Percentiles rank a stretch among this genome's conserved stretches.
phyloP scores from a whole-genome alignment of 2,113 vertebrate genomes.

The Pimephales promelas region DNA sequence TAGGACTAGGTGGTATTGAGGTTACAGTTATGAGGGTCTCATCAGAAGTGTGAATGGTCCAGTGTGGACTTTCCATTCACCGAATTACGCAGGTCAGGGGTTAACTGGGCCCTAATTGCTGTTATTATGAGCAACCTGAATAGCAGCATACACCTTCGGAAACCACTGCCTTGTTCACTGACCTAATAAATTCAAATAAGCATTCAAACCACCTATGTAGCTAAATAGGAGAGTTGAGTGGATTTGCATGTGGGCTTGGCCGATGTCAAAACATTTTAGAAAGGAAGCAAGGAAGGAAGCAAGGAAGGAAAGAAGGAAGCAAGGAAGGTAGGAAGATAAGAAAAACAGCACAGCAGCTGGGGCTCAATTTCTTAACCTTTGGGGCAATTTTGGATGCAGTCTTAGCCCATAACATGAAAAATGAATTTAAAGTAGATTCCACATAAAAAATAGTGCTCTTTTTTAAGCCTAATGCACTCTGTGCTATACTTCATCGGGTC shows the following conservation, averaged over 20 bases:
- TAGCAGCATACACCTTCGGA: constrained; percentile 29
- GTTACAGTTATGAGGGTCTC: not conserved
- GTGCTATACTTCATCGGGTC: constrained; percentile 47
- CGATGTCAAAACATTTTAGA: constrained; percentile 24
- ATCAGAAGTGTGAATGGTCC: not conserved
- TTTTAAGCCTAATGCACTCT: constrained; percentile 50
- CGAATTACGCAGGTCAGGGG: constrained; percentile 41
- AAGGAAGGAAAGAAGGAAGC: not conserved
- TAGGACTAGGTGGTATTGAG: not conserved
- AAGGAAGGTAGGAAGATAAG: not conserved
- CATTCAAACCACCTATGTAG: constrained; percentile 32
- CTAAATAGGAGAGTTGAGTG: not conserved
- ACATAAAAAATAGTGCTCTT: constrained; percentile 50
- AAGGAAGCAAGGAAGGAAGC: constrained; percentile 13
- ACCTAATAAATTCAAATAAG: constrained; percentile 53
- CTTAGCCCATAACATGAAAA: constrained; percentile 54
- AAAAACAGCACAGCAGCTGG: constrained; percentile 14
- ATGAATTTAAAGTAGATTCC: constrained; percentile 52
- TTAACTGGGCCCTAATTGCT: constrained; percentile 37
- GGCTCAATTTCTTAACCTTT: constrained; percentile 53
- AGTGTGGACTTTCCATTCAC: not conserved
- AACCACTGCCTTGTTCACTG: constrained; percentile 43
- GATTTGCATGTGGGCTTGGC: constrained; percentile 53
- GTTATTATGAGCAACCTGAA: constrained; percentile 9
- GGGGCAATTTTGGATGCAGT: constrained; percentile 29